A percentile compares a stretch with the other conserved stretches of the same genome.
These are phyloP conservation scores for Brachionus rotundiformis DNA, from an alignment of 1,140 invertebrate species.

Conservation along the genomic window DNA sequence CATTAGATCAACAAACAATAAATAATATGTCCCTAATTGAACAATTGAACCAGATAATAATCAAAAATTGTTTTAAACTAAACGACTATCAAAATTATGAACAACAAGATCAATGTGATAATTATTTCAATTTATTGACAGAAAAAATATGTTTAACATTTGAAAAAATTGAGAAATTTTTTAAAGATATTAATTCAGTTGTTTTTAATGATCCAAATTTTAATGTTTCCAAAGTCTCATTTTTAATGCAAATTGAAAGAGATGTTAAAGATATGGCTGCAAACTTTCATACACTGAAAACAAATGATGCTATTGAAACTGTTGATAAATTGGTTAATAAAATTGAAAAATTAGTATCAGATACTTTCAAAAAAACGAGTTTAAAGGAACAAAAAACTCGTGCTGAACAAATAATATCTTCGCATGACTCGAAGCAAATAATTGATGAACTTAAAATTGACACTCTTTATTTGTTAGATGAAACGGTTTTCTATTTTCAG, in stretches of 20 bases:
- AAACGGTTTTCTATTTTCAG: constrained; percentile 6
- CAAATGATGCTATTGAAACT: not conserved
- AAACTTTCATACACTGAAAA: not conserved
- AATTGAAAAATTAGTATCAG: not conserved
- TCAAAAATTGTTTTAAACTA: constrained; percentile 6
- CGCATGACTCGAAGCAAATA: constrained; percentile 11
- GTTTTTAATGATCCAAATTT: constrained; percentile 7
- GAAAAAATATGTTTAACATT: not conserved
- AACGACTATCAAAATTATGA: not conserved
- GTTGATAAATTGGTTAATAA: not conserved
- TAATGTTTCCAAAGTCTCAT: not conserved
- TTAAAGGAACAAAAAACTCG: not conserved
- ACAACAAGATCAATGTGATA: not conserved
- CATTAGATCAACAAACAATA: not conserved
- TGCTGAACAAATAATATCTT: not conserved
- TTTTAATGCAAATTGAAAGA: not conserved
- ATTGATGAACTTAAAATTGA: not conserved
- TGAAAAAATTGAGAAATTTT: not conserved
- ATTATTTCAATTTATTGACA: not conserved
- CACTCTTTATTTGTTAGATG: constrained; percentile 5
- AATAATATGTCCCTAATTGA: not conserved
- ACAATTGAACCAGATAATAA: not conserved
- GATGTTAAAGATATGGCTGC: not conserved
- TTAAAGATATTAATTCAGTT: not conserved
- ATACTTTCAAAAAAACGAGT: not conserved